These are phyloP conservation scores for Drosophila asahinai DNA, from an alignment of 1,140 invertebrate genomes.

Conservation along the genomic window DNA sequence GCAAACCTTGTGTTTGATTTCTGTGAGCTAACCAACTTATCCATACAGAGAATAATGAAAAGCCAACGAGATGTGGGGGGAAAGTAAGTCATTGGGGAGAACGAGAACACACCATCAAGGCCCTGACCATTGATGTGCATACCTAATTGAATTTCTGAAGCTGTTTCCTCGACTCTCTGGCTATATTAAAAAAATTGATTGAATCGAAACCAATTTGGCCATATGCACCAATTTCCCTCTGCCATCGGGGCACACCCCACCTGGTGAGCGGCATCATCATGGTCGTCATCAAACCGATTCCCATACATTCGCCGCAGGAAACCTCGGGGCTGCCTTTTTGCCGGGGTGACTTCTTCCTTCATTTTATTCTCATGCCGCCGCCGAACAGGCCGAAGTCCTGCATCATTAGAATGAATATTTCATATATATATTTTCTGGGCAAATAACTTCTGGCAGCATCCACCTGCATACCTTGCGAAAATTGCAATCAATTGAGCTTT, in stretches of 20 bases:
- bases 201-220: constrained; percentile 41
- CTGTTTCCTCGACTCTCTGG: constrained; percentile 18
- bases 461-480: constrained; percentile 17
- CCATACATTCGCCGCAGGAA: constrained; percentile 13
- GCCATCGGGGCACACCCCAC: constrained; percentile 3
- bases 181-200: constrained; percentile 35
- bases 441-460: constrained; percentile 20
- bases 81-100: background rate
- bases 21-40: constrained; percentile 11
- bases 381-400: constrained; percentile 8
- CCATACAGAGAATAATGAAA: constrained; percentile 12
- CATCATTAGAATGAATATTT: constrained; percentile 47
- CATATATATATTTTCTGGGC: constrained; percentile 25
- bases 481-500: constrained; percentile 38
- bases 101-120: background rate
- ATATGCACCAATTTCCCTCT: constrained; percentile 18
- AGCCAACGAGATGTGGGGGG: background rate
- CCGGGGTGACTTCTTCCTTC: constrained; percentile 4
- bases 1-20: constrained; percentile 6
- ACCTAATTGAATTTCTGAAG: constrained; percentile 46
- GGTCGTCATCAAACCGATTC: constrained; percentile 12
- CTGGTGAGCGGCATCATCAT: constrained; percentile 6
- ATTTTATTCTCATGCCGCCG: background rate
- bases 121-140: constrained; percentile 35
- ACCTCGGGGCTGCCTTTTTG: constrained; percentile 10